phyloP scores from a whole-genome alignment of 2,888 invertebrate genomes.

The Hypsopygia costalis region DNA sequence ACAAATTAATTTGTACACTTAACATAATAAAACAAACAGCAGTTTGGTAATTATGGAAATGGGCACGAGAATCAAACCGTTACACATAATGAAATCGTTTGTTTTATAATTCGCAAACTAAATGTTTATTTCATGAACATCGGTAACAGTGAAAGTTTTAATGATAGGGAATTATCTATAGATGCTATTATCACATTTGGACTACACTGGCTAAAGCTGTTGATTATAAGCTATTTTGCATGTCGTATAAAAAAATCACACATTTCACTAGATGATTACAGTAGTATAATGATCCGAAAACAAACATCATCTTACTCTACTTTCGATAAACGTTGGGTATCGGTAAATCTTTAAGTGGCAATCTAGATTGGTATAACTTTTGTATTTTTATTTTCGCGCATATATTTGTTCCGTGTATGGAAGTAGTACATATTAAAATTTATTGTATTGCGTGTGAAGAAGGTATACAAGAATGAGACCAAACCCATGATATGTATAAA shows the following conservation, averaged over 20 bases:
- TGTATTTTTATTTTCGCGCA: background rate
- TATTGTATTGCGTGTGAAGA: too few relatives aligned
- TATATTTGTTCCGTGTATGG: too few relatives aligned
- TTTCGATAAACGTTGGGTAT: slow-evolving; percentile 10
- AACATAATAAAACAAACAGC: too few relatives aligned
- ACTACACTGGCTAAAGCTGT: slow-evolving; percentile 37
- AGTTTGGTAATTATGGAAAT: background rate
- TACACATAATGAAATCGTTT: background rate
- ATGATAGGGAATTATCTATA: slow-evolving; percentile 37
- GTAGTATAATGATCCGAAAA: slow-evolving; percentile 35
- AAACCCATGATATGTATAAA: too few relatives aligned
- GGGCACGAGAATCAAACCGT: background rate
- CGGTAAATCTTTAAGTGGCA: background rate
- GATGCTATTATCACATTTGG: slow-evolving; percentile 43
- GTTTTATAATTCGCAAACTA: slow-evolving; percentile 21
- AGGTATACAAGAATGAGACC: too few relatives aligned
- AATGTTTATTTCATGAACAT: slow-evolving; percentile 36
- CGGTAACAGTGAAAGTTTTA: slow-evolving; percentile 45
- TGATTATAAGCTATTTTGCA: slow-evolving; percentile 29
- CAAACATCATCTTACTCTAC: slow-evolving; percentile 30
- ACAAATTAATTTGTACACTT: too few relatives aligned
- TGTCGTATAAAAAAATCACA: slow-evolving; percentile 25
- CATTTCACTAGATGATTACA: slow-evolving; percentile 26
- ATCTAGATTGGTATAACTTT: background rate
- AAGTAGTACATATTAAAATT: too few relatives aligned